Base-by-base conservation (phyloP, 2,113 vertebrate genomes). In the Cynoglossus semilaevis region DNA sequence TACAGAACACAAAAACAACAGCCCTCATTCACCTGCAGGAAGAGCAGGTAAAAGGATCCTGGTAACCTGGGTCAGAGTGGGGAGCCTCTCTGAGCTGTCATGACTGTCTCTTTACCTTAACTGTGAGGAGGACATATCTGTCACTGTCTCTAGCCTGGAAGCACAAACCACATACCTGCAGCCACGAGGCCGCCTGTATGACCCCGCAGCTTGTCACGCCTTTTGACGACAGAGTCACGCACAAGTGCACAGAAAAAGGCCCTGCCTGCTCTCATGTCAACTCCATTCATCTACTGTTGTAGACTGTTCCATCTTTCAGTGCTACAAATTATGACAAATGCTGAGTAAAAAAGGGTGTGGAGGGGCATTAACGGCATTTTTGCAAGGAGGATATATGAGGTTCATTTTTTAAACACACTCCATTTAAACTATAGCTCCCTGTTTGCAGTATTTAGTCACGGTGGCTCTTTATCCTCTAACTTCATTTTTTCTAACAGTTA, bases 211-310 rank as follows among this genome's bases (percentile, higher is more conserved):
- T 48, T 67, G 72, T 78, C 81, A 76, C 44, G 15, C 22, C 56
- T 63, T 66, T 45, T 37, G n/a, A 72, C 76, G 72, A 51, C 52
- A 58, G 34, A 55, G 78, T 79, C 74, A 83, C 29, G 76, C 80
- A 60, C 42, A 1, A 19, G 4, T 70, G 51, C 70, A 37, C 5
- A 15, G 29, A 57, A 51, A 51, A 36, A 1, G 68, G 67, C 17
- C 19, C 7, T 1, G 56, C 65, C 58, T 15, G 73, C 61, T 55
- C 44, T 15, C 12, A 1, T 67, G 76, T 80, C 72, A 51, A 48
- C 40, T 8, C 5, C 7, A 0, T 22, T 42, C 49, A 82, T 77
- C 77, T 51, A 0, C 0, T 35, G 46, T 43, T 0, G 9, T 35
- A 52, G 15, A 22, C 29, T 22, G 0, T 9, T 37, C 5, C 6